A percentile compares a stretch with the other conserved stretches of the same genome.
Conservation (phyloP, 2,888 invertebrate genomes). For the Eulithis testata region DNA sequence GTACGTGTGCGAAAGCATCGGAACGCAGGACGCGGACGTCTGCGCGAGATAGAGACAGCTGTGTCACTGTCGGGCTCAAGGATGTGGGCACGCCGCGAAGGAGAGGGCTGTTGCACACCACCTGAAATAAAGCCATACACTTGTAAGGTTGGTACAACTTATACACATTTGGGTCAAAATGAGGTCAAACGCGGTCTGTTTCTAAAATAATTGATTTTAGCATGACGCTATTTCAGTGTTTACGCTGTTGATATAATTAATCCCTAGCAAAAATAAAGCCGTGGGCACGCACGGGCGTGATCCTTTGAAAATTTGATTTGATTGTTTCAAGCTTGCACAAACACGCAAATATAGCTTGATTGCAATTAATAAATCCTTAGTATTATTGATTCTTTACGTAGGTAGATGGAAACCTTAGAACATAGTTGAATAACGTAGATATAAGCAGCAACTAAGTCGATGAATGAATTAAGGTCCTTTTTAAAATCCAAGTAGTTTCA, state of each 20-base stretch:
- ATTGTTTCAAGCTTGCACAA: constrained; percentile 74
- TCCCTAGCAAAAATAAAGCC: constrained; percentile 66
- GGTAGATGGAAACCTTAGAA: too few species aligned
- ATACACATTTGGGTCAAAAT: not conserved
- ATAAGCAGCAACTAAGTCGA: too few species aligned
- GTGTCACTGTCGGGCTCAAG: constrained; percentile 91
- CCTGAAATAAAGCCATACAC: constrained; percentile 81
- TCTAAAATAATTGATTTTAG: constrained; percentile 52
- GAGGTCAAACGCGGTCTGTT: constrained; percentile 23
- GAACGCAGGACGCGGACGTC: constrained; percentile 92
- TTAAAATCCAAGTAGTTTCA: too few species aligned
- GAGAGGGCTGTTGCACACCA: constrained; percentile 94
- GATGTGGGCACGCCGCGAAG: constrained; percentile 91
- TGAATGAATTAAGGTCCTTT: too few species aligned
- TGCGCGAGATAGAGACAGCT: constrained; percentile 94
- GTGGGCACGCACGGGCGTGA: constrained; percentile 54
- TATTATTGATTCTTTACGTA: too few species aligned
- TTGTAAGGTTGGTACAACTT: not conserved
- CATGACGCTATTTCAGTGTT: constrained; percentile 59
- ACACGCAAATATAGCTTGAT: not conserved
- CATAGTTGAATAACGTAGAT: too few species aligned
- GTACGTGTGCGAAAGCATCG: constrained; percentile 92
- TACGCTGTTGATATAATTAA: constrained; percentile 74
- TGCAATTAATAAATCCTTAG: too few species aligned
- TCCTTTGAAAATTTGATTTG: constrained; percentile 72